Base-by-base conservation (phyloP, 2,888 invertebrate species). In the Cephus nigrinus region DNA sequence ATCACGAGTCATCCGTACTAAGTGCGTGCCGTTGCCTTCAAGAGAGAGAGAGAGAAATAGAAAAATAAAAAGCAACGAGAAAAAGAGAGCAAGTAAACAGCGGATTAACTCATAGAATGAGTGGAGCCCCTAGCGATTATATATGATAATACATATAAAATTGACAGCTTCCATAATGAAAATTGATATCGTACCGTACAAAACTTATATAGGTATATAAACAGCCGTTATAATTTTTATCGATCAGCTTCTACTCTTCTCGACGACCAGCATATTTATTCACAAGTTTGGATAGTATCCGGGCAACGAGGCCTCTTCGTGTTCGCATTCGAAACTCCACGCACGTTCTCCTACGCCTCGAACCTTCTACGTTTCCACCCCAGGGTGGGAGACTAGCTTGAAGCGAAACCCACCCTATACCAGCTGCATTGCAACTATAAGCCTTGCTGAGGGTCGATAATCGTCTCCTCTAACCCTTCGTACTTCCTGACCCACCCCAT, bases 381-480 rank as follows among this genome's bases (percentile, higher is more conserved):
- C 55, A 23, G 2, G 55, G 55, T 23, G 9, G 23, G 9, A 23
- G 55, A 23, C 55, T 55, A 9, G 55, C 55, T 55, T 9, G 9
- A 55, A 23, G 23, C 55, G 55, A 55, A 55, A 55, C 55, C 55
- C 55, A 55, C 55, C 31, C 71, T 82, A 79, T 75, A 77, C 83
- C 82, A 82, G 86, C 83, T 86, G 82, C 84, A 81, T 81, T 80
- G 80, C 82, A 78, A 80, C 80, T 81, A 85, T 82, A 81, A 80
- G 81, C 76, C 76, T 81, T 35, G 80, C 68, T 33, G 75, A 80
- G 79, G 86, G 82, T 85, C 86, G 86, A 85, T 86, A 85, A 85
- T 82, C 82, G 79, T 73, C 55, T 36, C 73, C 73, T 34, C 75
- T 69, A 12, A 33, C 33, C 71, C 71, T 71, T 71, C 71, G 23